Evolutionary conservation across 2,888 invertebrate species (phyloP).

Genomic region (Rhagophthalmus giganteus): DNA sequence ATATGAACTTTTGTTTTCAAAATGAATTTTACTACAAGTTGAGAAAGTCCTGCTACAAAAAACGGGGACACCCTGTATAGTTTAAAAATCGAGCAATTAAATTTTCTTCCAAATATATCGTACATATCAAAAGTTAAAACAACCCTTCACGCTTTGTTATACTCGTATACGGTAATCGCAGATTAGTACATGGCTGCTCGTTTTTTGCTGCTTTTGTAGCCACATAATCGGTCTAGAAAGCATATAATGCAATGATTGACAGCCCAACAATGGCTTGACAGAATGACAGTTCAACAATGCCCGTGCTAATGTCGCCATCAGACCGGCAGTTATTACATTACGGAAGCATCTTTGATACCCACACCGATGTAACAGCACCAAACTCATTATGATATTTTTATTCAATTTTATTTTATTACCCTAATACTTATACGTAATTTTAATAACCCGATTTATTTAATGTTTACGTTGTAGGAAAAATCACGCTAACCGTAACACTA

Average conservation of each 20-base stretch:
- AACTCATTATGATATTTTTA: slow-evolving; percentile 16
- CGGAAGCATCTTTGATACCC: slow-evolving; percentile 32
- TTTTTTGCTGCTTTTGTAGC: slow-evolving; percentile 28
- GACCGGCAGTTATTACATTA: slow-evolving; percentile 45
- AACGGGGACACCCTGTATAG: no score
- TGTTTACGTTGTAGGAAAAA: no score
- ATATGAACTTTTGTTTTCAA: no score
- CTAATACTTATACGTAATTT: no score
- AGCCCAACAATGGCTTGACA: slow-evolving; percentile 41
- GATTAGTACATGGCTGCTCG: slow-evolving; percentile 24
- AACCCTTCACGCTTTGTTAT: slow-evolving; percentile 7
- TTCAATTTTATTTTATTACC: slow-evolving; percentile 1
- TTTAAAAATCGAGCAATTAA: no score
- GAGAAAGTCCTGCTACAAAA: no score
- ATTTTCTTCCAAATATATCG: slow-evolving; percentile 2
- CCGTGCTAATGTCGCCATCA: slow-evolving; percentile 41
- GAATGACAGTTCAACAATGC: slow-evolving; percentile 41
- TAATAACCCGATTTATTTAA: neutral
- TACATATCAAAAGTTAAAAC: neutral
- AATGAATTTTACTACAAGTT: no score
- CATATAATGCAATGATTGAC: slow-evolving; percentile 34
- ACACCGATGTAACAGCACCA: slow-evolving; percentile 13
- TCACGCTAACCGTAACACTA: no score
- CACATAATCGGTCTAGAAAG: slow-evolving; percentile 32
- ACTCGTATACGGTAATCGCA: slow-evolving; percentile 20